Conservation (phyloP, 1,140 invertebrate species). For the Zaprionus ornatus region DNA sequence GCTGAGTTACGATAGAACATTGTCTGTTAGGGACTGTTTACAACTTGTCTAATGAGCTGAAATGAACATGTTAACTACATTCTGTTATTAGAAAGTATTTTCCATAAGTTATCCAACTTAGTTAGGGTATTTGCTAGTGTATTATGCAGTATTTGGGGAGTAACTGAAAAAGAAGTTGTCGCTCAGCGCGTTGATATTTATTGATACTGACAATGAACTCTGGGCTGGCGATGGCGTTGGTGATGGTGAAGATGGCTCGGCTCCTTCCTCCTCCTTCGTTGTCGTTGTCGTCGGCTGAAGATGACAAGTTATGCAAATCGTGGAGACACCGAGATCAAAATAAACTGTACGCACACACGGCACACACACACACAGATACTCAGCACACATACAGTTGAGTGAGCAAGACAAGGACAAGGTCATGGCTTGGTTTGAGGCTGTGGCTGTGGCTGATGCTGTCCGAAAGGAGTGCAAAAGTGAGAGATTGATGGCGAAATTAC, state of each 20-base stretch:
- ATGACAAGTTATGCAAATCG: slow-evolving; percentile 82
- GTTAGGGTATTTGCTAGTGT: slow-evolving; percentile 3
- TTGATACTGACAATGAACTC: slow-evolving; percentile 81
- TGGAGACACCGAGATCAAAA: slow-evolving; percentile 80
- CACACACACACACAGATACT: not conserved
- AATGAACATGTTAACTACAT: not conserved
- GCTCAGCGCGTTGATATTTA: slow-evolving; percentile 77
- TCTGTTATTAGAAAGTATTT: not conserved
- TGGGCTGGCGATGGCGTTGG: slow-evolving; percentile 12
- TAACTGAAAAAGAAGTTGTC: slow-evolving; percentile 69
- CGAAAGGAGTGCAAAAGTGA: slow-evolving; percentile 82
- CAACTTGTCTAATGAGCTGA: not conserved
- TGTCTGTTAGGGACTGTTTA: not conserved
- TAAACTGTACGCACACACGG: slow-evolving; percentile 70
- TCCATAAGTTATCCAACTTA: not conserved
- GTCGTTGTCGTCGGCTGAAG: slow-evolving; percentile 38
- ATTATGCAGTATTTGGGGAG: not conserved
- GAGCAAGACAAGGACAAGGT: slow-evolving; percentile 71
- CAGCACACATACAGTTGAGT: slow-evolving; percentile 51
- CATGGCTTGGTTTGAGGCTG: slow-evolving; percentile 20
- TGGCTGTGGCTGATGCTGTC: slow-evolving; percentile 36
- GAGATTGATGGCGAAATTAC: slow-evolving; percentile 83
- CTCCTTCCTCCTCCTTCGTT: not conserved
- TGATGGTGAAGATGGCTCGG: slow-evolving; percentile 1
- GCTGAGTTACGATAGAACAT: not conserved